Percentiles rank a stretch among this genome's conserved stretches.
Evolutionary conservation across 2,113 vertebrate species (phyloP).

Genomic region (Pandion haliaetus): DNA sequence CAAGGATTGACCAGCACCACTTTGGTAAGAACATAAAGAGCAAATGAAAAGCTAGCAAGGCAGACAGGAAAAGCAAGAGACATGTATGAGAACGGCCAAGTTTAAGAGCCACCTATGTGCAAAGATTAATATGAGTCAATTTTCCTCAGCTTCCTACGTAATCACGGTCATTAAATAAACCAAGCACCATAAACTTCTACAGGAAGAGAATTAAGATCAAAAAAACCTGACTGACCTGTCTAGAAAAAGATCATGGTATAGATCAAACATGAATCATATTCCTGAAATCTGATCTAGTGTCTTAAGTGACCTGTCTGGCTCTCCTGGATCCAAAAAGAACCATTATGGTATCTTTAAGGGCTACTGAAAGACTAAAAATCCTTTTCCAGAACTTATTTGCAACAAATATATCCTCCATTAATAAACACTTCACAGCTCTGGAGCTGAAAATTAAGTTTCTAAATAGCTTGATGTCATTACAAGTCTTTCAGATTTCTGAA

Average conservation of each 20-base stretch:
- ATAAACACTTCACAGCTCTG: not conserved
- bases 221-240: not conserved
- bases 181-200: not conserved
- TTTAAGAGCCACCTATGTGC: not conserved
- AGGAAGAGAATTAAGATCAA: not conserved
- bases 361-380: not conserved
- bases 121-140: not conserved
- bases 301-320: not conserved
- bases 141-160: not conserved
- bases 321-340: not conserved
- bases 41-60: not conserved
- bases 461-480: not conserved
- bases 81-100: not conserved
- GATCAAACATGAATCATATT: not conserved
- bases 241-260: not conserved
- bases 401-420: not conserved
- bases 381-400: not conserved
- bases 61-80: not conserved
- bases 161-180: not conserved
- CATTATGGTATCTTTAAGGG: not conserved
- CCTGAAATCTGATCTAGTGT: not conserved
- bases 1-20: not conserved
- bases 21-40: not conserved
- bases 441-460: not conserved
- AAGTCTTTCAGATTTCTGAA: not conserved